These are phyloP conservation scores for Pygocentrus nattereri DNA, from an alignment of 2,797 vertebrate genomes.

Conservation along the genomic window DNA sequence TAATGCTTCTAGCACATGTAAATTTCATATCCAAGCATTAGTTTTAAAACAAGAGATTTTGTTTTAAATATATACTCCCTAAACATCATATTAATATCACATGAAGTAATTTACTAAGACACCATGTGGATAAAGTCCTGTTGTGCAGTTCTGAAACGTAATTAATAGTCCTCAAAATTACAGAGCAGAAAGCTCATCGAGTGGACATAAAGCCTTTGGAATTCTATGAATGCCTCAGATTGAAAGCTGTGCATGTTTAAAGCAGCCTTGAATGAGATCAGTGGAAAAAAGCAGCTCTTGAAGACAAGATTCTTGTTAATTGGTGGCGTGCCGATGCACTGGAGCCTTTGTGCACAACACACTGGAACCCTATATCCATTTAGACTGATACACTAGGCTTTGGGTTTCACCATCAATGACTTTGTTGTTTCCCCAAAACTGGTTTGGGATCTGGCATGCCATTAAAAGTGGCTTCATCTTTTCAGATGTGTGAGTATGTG, in stretches of 20 bases:
- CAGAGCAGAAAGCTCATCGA: slow-evolving; percentile 51
- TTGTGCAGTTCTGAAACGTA: slow-evolving; percentile 51
- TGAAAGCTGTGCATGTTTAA: slow-evolving; percentile 71
- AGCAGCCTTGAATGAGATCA: slow-evolving; percentile 70
- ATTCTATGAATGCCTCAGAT: slow-evolving; percentile 74
- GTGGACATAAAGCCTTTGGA: slow-evolving; percentile 74
- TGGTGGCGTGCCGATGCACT: slow-evolving; percentile 72
- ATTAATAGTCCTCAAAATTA: slow-evolving; percentile 50
- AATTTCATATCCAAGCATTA: too few relatives aligned
- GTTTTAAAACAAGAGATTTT: not conserved
- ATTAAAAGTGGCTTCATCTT: slow-evolving; percentile 60
- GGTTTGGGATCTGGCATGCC: slow-evolving; percentile 49
- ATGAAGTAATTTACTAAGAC: slow-evolving; percentile 25
- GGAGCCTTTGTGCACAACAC: slow-evolving; percentile 70
- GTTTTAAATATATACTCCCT: not conserved
- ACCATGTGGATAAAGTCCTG: not conserved
- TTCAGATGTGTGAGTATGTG: slow-evolving; percentile 35
- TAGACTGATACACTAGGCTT: slow-evolving; percentile 66
- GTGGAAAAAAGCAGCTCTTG: slow-evolving; percentile 69
- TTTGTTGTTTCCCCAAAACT: slow-evolving; percentile 71
- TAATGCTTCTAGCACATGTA: not conserved
- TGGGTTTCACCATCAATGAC: slow-evolving; percentile 72
- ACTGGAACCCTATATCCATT: slow-evolving; percentile 73
- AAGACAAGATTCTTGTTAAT: slow-evolving; percentile 79
- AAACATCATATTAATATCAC: not conserved